phyloP scores from a whole-genome alignment of 2,888 invertebrate genomes.

The Tenthredo mesomela region DNA sequence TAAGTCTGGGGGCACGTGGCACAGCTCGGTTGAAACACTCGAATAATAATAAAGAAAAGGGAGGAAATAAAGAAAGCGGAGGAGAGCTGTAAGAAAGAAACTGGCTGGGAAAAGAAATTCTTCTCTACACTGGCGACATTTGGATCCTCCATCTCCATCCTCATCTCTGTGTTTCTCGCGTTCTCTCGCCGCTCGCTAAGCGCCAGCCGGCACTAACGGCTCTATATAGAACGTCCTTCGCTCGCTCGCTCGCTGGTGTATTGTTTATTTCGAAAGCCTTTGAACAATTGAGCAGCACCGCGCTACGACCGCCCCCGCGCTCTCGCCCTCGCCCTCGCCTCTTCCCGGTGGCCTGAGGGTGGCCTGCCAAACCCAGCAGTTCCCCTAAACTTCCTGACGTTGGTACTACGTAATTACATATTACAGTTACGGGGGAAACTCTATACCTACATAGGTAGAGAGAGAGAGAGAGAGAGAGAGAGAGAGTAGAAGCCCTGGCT shows the following conservation, averaged over 20 bases:
- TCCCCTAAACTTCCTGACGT: conserved; percentile 63
- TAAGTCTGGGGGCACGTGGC: conserved; percentile 11
- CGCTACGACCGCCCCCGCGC: conserved; percentile 40
- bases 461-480: conserved; percentile 54
- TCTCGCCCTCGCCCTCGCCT: conserved; percentile 53
- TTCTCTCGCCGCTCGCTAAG: conserved; percentile 1
- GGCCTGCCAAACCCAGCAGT: conserved; percentile 56
- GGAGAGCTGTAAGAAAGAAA: neutral
- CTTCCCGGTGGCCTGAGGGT: conserved; percentile 46
- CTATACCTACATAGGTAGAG: conserved; percentile 54
- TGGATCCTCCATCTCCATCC: conserved; percentile 17
- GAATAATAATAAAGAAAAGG: conserved; percentile 34
- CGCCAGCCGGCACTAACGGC: conserved; percentile 41
- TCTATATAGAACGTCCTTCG: conserved; percentile 19
- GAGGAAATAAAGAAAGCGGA: conserved; percentile 16
- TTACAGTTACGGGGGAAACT: conserved; percentile 65
- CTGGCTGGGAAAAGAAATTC: neutral
- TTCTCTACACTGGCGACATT: conserved; percentile 14
- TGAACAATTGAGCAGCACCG: conserved; percentile 49
- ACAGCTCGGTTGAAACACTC: conserved; percentile 46
- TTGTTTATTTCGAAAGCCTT: conserved; percentile 53
- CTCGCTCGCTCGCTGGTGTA: conserved; percentile 10
- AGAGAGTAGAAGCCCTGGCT: conserved; percentile 29
- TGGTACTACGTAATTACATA: conserved; percentile 72
- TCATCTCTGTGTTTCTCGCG: neutral